Evolutionary conservation across 2,113 vertebrate genomes (phyloP).

Genomic region (Picathartes gymnocephalus): DNA sequence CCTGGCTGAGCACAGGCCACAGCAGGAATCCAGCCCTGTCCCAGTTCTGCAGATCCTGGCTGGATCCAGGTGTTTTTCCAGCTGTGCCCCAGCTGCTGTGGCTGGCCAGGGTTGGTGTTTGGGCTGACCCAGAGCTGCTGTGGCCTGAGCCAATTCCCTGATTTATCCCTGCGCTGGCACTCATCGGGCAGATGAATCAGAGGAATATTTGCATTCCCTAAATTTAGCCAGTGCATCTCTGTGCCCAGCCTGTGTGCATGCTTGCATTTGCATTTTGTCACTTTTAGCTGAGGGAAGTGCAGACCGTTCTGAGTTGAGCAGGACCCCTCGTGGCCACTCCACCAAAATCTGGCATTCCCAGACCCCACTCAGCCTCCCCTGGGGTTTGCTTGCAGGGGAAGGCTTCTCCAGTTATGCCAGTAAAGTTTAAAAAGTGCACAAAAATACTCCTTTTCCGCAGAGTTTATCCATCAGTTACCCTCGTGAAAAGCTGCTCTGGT

Average conservation of each 20-base stretch:
- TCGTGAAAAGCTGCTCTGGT: not conserved
- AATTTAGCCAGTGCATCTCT: slow-evolving; percentile 1
- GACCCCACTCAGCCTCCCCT: not conserved
- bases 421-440: not conserved
- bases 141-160: not conserved
- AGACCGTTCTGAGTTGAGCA: not conserved
- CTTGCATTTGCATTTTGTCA: not conserved
- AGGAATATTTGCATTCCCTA: slow-evolving; percentile 2
- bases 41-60: no score
- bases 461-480: not conserved
- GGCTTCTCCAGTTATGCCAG: not conserved
- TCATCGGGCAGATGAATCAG: slow-evolving; percentile 7
- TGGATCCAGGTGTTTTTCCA: not conserved
- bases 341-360: not conserved
- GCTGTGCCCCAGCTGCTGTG: not conserved
- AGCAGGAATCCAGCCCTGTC: not conserved
- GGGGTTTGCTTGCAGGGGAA: not conserved
- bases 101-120: fast-evolving
- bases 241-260: not conserved
- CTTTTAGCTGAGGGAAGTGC: not conserved
- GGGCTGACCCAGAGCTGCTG: not conserved
- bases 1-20: not conserved
- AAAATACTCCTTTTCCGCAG: not conserved
- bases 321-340: slow-evolving; percentile 36
- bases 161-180: not conserved